Conservation (phyloP, 2,797 vertebrate genomes). For the Sandelia bainsii region DNA sequence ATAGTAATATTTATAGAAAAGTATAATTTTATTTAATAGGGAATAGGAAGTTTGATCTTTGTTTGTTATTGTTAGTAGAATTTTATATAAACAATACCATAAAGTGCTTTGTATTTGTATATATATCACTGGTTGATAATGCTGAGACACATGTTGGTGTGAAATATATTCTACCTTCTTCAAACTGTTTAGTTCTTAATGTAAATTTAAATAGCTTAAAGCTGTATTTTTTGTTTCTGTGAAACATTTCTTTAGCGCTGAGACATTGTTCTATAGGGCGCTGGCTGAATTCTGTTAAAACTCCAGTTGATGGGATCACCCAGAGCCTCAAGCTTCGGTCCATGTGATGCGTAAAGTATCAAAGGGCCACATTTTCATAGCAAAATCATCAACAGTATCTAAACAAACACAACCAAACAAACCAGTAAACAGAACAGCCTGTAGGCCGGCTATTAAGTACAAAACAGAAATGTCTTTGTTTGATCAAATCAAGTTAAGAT, state of each 20-base stretch:
- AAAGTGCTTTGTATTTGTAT: not conserved
- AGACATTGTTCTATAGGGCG: not conserved
- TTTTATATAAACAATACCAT: not conserved
- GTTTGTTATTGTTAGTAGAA: not conserved
- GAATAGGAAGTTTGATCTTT: not conserved
- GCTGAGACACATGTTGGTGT: not conserved
- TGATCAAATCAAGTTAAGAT: not conserved
- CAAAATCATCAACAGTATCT: slow-evolving; percentile 55
- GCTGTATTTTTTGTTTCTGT: not conserved
- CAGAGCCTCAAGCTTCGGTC: slow-evolving; percentile 53
- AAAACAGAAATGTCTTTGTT: slow-evolving; percentile 31
- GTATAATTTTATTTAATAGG: not conserved
- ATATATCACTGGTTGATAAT: not conserved
- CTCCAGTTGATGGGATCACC: slow-evolving; percentile 6
- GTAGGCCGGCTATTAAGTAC: not conserved
- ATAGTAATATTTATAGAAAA: not conserved
- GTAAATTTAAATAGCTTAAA: slow-evolving; percentile 2
- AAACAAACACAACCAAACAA: slow-evolving; percentile 64
- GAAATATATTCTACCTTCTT: not conserved
- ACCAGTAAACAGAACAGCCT: slow-evolving; percentile 48
- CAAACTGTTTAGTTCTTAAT: not conserved
- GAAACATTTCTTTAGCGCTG: not conserved
- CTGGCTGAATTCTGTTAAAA: not conserved
- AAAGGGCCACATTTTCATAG: slow-evolving; percentile 58
- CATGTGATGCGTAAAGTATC: slow-evolving; percentile 71